phyloP scores from a whole-genome alignment of 2,888 invertebrate species.

The Drosophila mimica region DNA sequence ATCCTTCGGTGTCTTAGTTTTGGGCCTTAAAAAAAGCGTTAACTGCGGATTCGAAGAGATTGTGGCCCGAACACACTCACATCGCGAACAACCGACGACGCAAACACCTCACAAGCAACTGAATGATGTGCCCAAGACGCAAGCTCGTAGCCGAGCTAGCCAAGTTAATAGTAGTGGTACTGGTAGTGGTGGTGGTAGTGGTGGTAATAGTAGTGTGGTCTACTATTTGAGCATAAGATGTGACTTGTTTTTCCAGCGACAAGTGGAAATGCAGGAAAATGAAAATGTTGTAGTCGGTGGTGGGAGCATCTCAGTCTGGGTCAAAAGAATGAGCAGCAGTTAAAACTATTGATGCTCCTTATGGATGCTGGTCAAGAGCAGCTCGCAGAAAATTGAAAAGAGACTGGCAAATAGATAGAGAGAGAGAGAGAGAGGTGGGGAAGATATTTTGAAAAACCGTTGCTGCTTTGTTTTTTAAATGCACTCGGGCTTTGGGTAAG shows the following conservation, averaged over 20 bases:
- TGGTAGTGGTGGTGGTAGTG: conserved; percentile 10
- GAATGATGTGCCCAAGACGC: conserved; percentile 55
- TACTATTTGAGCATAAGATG: conserved; percentile 43
- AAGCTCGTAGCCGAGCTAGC: conserved; percentile 35
- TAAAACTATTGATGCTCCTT: conserved; percentile 9
- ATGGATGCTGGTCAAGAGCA: conserved; percentile 7
- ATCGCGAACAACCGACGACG: conserved; percentile 74
- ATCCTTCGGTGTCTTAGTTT: conserved; percentile 1
- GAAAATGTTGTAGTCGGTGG: conserved; percentile 23
- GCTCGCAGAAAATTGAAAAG: neutral
- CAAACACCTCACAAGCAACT: conserved; percentile 80
- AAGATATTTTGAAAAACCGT: conserved; percentile 33
- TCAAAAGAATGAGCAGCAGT: conserved; percentile 23
- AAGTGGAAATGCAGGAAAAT: conserved; percentile 54
- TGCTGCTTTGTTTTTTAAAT: conserved; percentile 42
- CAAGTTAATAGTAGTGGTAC: conserved; percentile 19
- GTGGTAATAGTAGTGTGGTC: conserved; percentile 13
- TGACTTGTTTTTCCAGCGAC: conserved; percentile 63
- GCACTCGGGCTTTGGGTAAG: conserved; percentile 15
- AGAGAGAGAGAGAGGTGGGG: too few species aligned
- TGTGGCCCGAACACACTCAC: conserved; percentile 27
- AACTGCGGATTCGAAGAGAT: neutral
- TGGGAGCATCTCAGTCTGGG: conserved; percentile 35
- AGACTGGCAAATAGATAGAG: neutral
- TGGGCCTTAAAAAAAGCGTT: conserved; percentile 6